phyloP scores from a whole-genome alignment of 2,797 vertebrate genomes.

The Poecile montanus region DNA sequence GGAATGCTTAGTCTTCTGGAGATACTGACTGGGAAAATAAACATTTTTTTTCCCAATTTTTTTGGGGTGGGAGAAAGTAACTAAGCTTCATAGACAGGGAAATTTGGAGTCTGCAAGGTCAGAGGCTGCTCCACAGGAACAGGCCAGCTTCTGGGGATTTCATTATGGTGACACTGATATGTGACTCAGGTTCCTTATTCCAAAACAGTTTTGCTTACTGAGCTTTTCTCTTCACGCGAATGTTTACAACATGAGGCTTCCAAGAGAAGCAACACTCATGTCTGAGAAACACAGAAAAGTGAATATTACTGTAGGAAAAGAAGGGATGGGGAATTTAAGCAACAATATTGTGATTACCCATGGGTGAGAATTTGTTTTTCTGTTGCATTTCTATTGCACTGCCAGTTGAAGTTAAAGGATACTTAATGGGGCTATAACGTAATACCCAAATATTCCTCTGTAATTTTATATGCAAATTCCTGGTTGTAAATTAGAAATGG shows the following conservation, averaged over 20 bases:
- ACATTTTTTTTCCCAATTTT: not conserved
- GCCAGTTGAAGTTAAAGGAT: not conserved
- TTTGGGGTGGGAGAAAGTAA: not conserved
- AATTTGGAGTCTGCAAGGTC: not conserved
- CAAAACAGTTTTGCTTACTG: not conserved
- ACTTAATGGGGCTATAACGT: not conserved
- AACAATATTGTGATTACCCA: not conserved
- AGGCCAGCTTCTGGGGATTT: not conserved
- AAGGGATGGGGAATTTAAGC: slow-evolving; percentile 3
- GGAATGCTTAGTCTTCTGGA: not conserved
- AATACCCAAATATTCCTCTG: not conserved
- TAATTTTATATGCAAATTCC: slow-evolving; percentile 7
- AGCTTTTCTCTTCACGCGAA: slow-evolving; percentile 1
- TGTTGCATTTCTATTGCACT: not conserved
- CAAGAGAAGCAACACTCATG: not conserved
- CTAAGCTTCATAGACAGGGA: not conserved
- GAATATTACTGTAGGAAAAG: not conserved
- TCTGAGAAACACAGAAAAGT: slow-evolving; percentile 6
- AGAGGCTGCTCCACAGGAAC: not conserved
- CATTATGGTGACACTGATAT: not conserved
- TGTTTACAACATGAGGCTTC: slow-evolving; percentile 8
- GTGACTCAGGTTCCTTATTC: slow-evolving; percentile 13
- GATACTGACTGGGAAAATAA: not conserved
- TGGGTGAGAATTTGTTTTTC: not conserved
- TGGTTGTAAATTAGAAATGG: not conserved